phyloP scores from a whole-genome alignment of 1,140 invertebrate genomes.

The Drosophila sechellia region DNA sequence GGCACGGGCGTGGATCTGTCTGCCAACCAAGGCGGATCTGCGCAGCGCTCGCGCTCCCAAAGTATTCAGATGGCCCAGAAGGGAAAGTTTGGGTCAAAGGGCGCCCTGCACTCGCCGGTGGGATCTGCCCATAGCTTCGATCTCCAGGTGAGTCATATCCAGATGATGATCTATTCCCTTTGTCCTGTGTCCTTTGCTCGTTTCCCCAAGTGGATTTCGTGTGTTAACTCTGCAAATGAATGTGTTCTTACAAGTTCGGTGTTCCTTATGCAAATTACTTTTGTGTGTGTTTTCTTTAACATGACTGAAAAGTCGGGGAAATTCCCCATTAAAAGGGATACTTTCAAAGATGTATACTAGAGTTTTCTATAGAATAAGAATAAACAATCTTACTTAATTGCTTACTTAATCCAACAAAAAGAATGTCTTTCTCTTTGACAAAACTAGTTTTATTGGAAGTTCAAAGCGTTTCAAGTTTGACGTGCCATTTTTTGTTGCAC shows the following conservation, averaged over 20 bases:
- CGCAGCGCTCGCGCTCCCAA: conserved; percentile 73
- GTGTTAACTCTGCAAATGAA: conserved; percentile 18
- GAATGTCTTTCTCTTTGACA: too few species aligned
- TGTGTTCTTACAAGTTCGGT: neutral
- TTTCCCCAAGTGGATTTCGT: conserved; percentile 9
- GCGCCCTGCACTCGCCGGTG: conserved; percentile 77
- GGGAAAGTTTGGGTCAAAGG: conserved; percentile 77
- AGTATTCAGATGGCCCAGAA: conserved; percentile 79
- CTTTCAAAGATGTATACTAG: too few species aligned
- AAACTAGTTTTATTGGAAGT: too few species aligned
- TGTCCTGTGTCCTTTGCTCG: conserved; percentile 6
- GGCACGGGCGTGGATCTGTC: conserved; percentile 56
- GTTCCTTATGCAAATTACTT: neutral
- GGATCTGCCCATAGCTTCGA: conserved; percentile 84
- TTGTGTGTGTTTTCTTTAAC: neutral
- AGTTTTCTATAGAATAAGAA: too few species aligned
- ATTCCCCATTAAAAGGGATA: neutral
- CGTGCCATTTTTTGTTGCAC: neutral
- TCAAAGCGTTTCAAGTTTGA: neutral
- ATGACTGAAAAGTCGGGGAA: neutral
- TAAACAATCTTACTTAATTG: too few species aligned
- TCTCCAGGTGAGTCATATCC: conserved; percentile 69
- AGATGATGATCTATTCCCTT: neutral
- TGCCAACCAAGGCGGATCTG: conserved; percentile 33
- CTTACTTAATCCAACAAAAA: too few species aligned